Evolutionary conservation across 2,888 invertebrate species (phyloP).

Genomic region (Selenia dentaria): DNA sequence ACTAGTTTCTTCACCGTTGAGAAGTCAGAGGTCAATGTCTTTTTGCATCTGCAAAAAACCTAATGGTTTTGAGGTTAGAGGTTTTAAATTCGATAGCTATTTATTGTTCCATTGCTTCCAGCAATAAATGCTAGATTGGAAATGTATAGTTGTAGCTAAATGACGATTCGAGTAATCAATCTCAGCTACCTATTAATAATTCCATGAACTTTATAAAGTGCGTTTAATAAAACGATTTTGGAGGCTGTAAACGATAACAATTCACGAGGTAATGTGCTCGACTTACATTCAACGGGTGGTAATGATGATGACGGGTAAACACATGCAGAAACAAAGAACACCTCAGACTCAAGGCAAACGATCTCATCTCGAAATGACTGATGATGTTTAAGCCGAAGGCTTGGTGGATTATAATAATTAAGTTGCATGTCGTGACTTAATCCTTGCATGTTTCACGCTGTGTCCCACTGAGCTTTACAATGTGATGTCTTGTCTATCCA

Average conservation of each 20-base stretch:
- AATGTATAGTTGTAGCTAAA: no score
- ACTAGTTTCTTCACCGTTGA: constrained; percentile 21
- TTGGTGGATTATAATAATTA: constrained; percentile 1
- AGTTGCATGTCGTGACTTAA: constrained; percentile 27
- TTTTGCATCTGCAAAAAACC: constrained; percentile 20
- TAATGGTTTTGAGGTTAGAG: constrained; percentile 18
- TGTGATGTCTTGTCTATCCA: constrained; percentile 5
- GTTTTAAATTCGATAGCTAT: constrained; percentile 13
- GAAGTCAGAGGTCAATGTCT: constrained; percentile 17
- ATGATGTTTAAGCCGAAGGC: background rate
- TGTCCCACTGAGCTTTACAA: constrained; percentile 4
- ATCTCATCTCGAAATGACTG: constrained; percentile 3
- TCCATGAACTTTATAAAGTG: background rate
- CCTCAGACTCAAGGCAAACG: constrained; percentile 13
- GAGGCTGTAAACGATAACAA: background rate
- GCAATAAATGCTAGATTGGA: no score
- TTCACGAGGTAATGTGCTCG: constrained; percentile 3
- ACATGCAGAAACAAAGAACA: constrained; percentile 12
- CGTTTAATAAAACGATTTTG: background rate
- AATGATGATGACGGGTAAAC: constrained; percentile 19
- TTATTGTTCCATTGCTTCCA: background rate
- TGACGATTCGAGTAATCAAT: background rate
- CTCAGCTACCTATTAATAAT: background rate
- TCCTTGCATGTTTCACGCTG: constrained; percentile 30
- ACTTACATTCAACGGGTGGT: constrained; percentile 7